A percentile compares a stretch with the other conserved stretches of the same genome.
Evolutionary conservation across 2,113 vertebrate species (phyloP).

Genomic region (Tonatia bakeri): DNA sequence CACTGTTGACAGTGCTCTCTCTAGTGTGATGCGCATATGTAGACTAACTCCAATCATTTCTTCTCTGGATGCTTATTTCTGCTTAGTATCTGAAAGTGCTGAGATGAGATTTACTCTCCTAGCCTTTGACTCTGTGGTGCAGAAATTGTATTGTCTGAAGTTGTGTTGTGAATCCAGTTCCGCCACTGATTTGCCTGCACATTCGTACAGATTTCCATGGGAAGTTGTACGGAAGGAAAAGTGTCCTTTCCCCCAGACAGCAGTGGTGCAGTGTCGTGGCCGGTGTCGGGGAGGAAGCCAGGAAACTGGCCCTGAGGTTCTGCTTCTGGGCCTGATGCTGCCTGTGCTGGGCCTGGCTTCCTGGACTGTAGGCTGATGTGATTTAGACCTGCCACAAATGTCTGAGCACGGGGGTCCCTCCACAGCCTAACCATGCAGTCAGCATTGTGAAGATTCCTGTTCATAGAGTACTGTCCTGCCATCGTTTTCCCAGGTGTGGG

Average conservation of each 20-base stretch:
- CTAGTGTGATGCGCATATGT: fast-evolving
- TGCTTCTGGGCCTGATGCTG: neutral
- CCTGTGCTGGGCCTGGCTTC: neutral
- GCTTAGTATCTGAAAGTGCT: neutral
- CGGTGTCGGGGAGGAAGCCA: neutral
- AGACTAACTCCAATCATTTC: neutral
- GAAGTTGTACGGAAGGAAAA: neutral
- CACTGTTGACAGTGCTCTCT: neutral
- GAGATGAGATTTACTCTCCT: neutral
- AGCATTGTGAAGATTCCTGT: fast-evolving
- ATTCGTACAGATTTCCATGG: neutral
- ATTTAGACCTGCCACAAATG: neutral
- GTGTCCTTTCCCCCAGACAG: neutral
- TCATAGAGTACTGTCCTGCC: neutral
- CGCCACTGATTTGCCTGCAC: neutral
- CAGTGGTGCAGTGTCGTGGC: no score
- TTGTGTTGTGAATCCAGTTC: neutral
- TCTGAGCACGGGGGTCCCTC: fast-evolving
- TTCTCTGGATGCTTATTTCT: neutral
- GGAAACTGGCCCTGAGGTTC: neutral
- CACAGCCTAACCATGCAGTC: fast-evolving
- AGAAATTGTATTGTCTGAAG: neutral
- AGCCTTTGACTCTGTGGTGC: neutral
- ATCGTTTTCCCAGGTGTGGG: neutral
- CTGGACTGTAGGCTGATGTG: neutral